These are phyloP conservation scores for Aphelenchoides fujianensis DNA, from an alignment of 1,140 invertebrate species.

Conservation along the genomic window DNA sequence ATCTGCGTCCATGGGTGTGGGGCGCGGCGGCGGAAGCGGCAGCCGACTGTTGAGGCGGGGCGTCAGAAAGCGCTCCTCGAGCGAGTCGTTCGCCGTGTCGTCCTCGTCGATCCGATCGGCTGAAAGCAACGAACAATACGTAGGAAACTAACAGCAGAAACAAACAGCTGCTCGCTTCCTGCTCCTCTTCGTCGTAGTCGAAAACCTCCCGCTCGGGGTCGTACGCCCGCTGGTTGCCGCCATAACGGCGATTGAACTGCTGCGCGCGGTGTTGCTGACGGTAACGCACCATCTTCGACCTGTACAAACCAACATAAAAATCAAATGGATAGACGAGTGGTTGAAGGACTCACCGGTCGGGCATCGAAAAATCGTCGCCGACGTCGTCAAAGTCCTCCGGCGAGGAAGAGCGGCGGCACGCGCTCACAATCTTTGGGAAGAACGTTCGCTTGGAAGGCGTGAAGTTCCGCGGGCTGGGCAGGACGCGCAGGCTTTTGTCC, in stretches of 20 bases:
- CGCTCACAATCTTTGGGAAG: background rate
- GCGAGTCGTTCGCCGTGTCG: no score
- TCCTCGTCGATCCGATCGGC: no score
- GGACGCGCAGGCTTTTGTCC: background rate
- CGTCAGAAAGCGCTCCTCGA: no score
- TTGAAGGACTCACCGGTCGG: background rate
- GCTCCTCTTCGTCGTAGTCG: no score
- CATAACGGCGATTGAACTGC: background rate
- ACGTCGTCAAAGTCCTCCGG: background rate
- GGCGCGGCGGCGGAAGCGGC: no score
- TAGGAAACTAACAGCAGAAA: no score
- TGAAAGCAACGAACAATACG: no score
- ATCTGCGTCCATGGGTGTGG: no score
- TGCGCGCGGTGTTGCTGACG: background rate
- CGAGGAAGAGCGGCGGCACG: background rate
- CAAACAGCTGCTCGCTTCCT: no score
- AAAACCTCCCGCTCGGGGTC: no score
- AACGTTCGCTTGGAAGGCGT: background rate
- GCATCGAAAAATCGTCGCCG: background rate
- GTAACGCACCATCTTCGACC: background rate
- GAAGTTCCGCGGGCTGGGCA: background rate
- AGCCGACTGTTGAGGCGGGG: no score
- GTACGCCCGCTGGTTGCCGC: background rate
- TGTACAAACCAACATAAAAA: background rate
- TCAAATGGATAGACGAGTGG: background rate